These are phyloP conservation scores for Ellobius talpinus DNA, from an alignment of 2,113 vertebrate genomes.

Conservation along the genomic window DNA sequence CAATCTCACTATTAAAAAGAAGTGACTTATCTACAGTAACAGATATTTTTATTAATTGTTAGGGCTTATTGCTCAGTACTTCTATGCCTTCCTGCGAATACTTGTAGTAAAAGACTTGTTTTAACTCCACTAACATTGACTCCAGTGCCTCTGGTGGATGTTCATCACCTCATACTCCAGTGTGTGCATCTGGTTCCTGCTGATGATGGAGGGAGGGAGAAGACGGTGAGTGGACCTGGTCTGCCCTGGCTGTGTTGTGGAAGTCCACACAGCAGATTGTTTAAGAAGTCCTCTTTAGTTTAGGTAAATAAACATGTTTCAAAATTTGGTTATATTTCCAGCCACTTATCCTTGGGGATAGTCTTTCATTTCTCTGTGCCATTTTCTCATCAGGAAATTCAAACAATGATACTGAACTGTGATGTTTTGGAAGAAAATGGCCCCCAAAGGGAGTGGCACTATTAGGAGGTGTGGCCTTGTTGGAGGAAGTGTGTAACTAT, in stretches of 20 bases:
- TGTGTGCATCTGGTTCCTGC: not conserved
- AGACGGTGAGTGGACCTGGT: not conserved
- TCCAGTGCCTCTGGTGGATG: not conserved
- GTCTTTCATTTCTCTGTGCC: not conserved
- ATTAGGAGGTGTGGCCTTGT: not conserved
- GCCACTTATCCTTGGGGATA: too few relatives aligned
- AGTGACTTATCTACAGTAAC: not conserved
- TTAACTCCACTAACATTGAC: not conserved
- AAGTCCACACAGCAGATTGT: too few relatives aligned
- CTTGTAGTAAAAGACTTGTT: not conserved
- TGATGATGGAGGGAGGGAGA: not conserved
- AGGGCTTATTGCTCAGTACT: not conserved
- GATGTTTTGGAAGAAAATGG: not conserved
- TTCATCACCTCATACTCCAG: too few relatives aligned
- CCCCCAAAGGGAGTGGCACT: not conserved
- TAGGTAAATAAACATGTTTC: not conserved
- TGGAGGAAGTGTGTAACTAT: not conserved
- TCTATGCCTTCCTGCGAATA: not conserved
- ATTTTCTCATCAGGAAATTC: not conserved
- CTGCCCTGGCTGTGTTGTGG: not conserved
- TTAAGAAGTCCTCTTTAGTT: not conserved
- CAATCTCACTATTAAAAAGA: not conserved
- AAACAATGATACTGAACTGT: not conserved
- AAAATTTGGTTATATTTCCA: conserved; percentile 29
- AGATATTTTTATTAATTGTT: not conserved